Evolutionary conservation across 1,140 invertebrate genomes (phyloP).

Genomic region (Drosophila insularis): DNA sequence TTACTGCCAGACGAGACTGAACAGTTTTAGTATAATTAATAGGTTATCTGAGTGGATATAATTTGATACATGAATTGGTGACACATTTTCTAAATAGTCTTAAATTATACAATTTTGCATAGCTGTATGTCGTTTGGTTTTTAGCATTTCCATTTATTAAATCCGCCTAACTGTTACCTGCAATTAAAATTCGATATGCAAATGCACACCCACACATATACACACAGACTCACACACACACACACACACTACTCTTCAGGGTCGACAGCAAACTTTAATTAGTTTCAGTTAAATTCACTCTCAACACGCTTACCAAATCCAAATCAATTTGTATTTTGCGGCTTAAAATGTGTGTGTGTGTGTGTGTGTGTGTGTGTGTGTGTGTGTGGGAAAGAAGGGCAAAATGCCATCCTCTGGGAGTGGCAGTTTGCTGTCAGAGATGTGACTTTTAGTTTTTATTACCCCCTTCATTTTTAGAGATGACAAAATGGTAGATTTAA

Average conservation of each 20-base stretch:
- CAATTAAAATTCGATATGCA: slow-evolving; percentile 16
- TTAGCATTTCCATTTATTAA: background rate
- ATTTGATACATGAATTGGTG: too few species aligned
- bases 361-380: background rate
- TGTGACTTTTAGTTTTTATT: background rate
- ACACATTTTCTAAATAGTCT: too few species aligned
- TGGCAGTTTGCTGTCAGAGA: background rate
- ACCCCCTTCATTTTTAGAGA: background rate
- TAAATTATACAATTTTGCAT: too few species aligned
- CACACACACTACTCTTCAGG: slow-evolving; percentile 3
- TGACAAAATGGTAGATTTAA: background rate
- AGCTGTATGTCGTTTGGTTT: background rate
- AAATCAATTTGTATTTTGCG: slow-evolving; percentile 58
- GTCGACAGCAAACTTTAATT: slow-evolving; percentile 46
- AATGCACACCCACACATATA: background rate
- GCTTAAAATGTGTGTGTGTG: slow-evolving; percentile 39
- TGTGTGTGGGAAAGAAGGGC: too few species aligned
- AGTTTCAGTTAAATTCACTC: slow-evolving; percentile 58
- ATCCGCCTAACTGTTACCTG: slow-evolving; percentile 11
- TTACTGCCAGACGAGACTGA: too few species aligned
- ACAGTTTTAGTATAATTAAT: too few species aligned
- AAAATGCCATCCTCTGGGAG: background rate
- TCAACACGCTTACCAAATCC: slow-evolving; percentile 56
- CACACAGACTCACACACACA: background rate
- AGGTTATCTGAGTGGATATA: too few species aligned